Base-by-base conservation (phyloP, 2,797 vertebrate genomes). In the Manis pentadactyla region DNA sequence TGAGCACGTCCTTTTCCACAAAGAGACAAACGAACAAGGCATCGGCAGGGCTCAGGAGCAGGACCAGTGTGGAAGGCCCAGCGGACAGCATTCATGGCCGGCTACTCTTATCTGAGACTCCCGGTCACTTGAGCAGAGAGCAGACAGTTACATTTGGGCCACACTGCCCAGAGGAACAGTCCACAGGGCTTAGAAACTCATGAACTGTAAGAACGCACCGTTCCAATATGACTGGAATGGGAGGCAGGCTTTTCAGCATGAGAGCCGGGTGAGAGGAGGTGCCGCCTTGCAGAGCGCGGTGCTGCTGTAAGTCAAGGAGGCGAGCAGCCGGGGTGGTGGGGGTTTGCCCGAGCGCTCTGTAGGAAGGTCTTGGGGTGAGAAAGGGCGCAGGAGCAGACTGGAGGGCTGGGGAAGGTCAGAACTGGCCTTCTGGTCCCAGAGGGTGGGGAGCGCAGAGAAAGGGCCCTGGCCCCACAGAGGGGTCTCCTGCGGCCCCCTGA, bases 121-220 rank as follows among this genome's bases (percentile, higher is more conserved):
- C 12, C 13, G 49, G 25, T 17, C 53, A 11, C 39, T 51, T 7
- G 37, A 68, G 73, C 59, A 31, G 71, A 13, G 25, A 17, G 18
- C 25, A 25, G 64, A 25, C 25, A 0, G 34, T 19, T 57, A 9
- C 34, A 1, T 9, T 11, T 23, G 42, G 68, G 1, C 61, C 73
- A 5, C 7, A 39, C 23, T 9, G 46, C 86, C 55, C 17, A 49
- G 39, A 57, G 25, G 79, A 4, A 2, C 64, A 6, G n/a, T n/a
- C 25, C 17, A 15, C 12, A 25, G n/a, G 14, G 5, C 18, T 53
- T 34, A 37, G 83, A 23, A 14, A 8, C 13, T 15, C 53, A 13
- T 0, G 0, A 0, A 0, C 75, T 2, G 5, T 4, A 27, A 5
- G 8, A 29, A 4, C 11, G 2, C 15, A 2, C n/a, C 23, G 0